A percentile compares a stretch with the other conserved stretches of the same genome.
Conservation (phyloP, 92 coral and sea anemone species). For the Siderastrea radians region DNA sequence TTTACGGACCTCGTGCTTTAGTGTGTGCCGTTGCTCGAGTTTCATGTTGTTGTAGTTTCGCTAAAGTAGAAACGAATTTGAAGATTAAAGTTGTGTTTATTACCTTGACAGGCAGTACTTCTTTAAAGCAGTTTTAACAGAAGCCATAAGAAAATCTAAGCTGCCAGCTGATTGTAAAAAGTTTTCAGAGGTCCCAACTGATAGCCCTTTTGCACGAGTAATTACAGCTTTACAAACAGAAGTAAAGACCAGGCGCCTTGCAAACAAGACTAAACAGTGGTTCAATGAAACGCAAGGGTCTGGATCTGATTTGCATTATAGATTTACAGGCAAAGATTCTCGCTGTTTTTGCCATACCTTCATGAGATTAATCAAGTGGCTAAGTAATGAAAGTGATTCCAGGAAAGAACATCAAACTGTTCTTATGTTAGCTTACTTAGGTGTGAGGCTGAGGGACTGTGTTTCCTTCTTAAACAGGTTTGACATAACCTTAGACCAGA, state of each 20-base stretch:
- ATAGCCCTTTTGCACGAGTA: conserved; percentile 60
- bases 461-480: conserved; percentile 60
- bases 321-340: conserved; percentile 69
- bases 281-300: conserved; percentile 60
- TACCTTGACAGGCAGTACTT: no score
- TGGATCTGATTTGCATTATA: conserved; percentile 46
- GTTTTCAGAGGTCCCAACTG: conserved; percentile 69
- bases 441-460: conserved; percentile 67
- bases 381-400: conserved; percentile 42
- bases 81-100: no score
- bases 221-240: conserved; percentile 44
- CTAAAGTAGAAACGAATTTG: no score
- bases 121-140: conserved; percentile 66
- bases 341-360: conserved; percentile 53
- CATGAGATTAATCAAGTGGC: conserved; percentile 44
- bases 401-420: conserved; percentile 33
- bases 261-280: conserved; percentile 53
- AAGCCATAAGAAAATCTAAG: conserved; percentile 73
- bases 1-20: no score
- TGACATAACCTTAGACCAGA: conserved; percentile 32
- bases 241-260: conserved; percentile 52
- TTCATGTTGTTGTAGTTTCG: no score
- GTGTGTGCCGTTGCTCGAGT: no score
- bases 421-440: conserved; percentile 30
- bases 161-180: conserved; percentile 28